phyloP scores from a whole-genome alignment of 2,797 vertebrate genomes.

The Tragopan temminckii region DNA sequence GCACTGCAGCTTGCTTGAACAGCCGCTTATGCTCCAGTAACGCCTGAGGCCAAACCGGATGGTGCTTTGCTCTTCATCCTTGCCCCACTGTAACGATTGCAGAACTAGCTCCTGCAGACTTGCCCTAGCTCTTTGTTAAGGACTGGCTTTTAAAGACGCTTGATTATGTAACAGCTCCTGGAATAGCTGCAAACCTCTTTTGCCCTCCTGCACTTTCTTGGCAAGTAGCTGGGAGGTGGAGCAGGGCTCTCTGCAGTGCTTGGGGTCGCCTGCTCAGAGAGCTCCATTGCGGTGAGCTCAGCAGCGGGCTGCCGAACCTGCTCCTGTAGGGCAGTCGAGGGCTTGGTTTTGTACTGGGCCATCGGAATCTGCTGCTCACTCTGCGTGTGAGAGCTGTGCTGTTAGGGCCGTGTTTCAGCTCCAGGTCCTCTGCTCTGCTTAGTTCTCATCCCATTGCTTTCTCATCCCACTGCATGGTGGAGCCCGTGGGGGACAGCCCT shows the following conservation, averaged over 20 bases:
- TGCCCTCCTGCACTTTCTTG: background rate
- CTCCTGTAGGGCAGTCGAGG: background rate
- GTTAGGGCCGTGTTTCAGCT: background rate
- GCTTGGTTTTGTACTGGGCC: background rate
- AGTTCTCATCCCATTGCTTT: background rate
- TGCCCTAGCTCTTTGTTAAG: background rate
- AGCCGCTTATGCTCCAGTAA: background rate
- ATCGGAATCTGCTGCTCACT: background rate
- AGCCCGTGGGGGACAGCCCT: background rate
- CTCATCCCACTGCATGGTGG: background rate
- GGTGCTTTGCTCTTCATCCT: background rate
- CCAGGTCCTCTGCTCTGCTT: background rate
- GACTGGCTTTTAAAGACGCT: background rate
- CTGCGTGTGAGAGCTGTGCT: background rate
- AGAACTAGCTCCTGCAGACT: background rate
- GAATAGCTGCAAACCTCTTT: background rate
- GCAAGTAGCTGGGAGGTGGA: background rate
- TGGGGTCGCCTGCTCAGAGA: too few relatives aligned
- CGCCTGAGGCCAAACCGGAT: background rate
- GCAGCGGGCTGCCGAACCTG: too few relatives aligned
- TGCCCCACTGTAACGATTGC: too few relatives aligned
- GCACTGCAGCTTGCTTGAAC: background rate
- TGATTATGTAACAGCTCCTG: background rate
- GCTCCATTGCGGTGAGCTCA: background rate
- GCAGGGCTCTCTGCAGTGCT: background rate